Evolutionary conservation across 2,797 vertebrate species (phyloP).

Genomic region (Cuculus canorus): DNA sequence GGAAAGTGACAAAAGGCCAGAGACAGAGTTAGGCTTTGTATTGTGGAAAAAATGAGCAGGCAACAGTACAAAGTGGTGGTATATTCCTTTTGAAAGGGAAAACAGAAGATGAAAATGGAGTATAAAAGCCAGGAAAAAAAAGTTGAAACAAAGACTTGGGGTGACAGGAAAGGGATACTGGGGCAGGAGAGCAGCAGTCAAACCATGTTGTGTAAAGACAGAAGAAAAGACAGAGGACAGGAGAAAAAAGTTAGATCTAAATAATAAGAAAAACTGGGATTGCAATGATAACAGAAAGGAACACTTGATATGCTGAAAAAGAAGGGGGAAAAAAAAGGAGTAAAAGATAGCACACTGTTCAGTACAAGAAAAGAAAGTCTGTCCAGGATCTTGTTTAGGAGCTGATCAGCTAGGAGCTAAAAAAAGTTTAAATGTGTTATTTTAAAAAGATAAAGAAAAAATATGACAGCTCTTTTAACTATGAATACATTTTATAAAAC

Average conservation of each 20-base stretch:
- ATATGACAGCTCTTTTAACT: background rate
- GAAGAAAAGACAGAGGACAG: background rate
- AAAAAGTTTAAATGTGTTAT: background rate
- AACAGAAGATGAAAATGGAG: background rate
- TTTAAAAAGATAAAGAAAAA: background rate
- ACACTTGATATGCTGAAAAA: background rate
- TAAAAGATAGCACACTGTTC: background rate
- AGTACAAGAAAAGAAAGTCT: background rate
- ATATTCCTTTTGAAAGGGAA: background rate
- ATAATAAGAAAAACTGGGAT: background rate
- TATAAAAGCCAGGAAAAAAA: background rate
- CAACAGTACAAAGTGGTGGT: background rate
- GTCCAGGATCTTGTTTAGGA: background rate
- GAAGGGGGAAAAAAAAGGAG: fast-evolving
- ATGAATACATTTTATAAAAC: background rate
- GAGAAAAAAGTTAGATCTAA: background rate
- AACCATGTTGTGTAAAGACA: background rate
- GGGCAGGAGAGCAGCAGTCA: background rate
- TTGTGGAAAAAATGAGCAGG: background rate
- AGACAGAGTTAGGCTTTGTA: background rate
- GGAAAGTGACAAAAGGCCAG: background rate
- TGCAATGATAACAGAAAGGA: background rate
- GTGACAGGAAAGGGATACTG: background rate
- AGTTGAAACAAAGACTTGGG: background rate
- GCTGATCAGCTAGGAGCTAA: background rate